Evolutionary conservation across 2,113 vertebrate genomes (phyloP), one percentile per base, ranked within the genome.

Genomic region (Nymphicus hollandicus): DNA sequence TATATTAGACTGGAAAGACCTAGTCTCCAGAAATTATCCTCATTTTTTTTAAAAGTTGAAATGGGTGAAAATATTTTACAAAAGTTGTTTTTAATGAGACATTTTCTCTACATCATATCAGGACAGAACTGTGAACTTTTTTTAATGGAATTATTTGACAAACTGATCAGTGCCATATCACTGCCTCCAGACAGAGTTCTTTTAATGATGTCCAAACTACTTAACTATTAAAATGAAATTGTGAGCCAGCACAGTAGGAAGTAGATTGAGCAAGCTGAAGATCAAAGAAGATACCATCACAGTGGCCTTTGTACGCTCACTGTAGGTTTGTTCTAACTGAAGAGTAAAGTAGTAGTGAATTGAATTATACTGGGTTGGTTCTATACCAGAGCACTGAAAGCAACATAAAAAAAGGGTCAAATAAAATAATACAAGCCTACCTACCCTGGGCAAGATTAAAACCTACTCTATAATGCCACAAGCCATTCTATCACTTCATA

Each of bases 151-250:
- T 97, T 81, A 96, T 83, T 97, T 95, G 83, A 96, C 86, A 97
- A 97, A 94, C 84, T 95, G 86, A 96, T 96, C 88, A 97, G 89
- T 93, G 96, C 89, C 96, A 95, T 96, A 95, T 97, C 93, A 97
- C 55, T 96, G 95, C 96, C 94, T 95, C 94, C 94, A 94, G 90
- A 95, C 95, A 97, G 85, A 85, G 89, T 93, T 96, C 96, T 95
- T 97, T 97, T 96, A 97, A 97, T 97, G 91, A 96, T 96, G 97
- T 97, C 91, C 91, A 97, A 97, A 96, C 94, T 97, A 96, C 91
- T 97, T 97, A 96, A 95, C 93, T 96, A 91, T 97, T 97, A 97
- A 97, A 97, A 97, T 96, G 89, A 97, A 97, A 97, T 91, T 88
- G 94, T 96, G 89, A 95, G 73, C 89, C 91, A 86, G 93, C 86